Percentiles rank a stretch among this genome's conserved stretches.
Conservation (phyloP, 2,888 invertebrate species). For the Allolobophora icterica region DNA sequence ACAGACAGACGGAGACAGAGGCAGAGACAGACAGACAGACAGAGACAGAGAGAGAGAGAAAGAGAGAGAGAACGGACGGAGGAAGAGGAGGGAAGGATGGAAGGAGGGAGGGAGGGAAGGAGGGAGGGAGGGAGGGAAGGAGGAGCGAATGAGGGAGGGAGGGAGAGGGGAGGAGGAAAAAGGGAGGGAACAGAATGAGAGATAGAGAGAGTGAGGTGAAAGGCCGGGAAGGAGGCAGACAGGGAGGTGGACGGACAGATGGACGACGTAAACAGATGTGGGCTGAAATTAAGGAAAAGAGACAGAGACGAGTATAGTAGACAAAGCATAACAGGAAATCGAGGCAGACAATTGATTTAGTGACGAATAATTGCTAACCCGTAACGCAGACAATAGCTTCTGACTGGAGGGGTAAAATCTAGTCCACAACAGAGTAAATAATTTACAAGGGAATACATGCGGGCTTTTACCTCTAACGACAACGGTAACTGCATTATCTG, state of each 20-base stretch:
- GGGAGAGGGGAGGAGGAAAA: not conserved
- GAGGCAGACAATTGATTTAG: not conserved
- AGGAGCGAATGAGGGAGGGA: too few relatives aligned
- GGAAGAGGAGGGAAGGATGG: not conserved
- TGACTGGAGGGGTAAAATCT: not conserved
- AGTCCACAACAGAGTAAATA: not conserved
- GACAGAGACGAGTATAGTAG: not conserved
- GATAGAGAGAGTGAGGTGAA: not conserved
- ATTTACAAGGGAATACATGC: not conserved
- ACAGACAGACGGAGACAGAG: not conserved
- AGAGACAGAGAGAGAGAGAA: slow-evolving; percentile 29
- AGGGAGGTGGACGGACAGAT: not conserved
- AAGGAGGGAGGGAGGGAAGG: too few relatives aligned
- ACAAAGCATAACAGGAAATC: not conserved
- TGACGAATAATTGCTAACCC: not conserved
- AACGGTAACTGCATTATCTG: not conserved
- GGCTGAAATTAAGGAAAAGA: not conserved
- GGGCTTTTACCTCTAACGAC: not conserved
- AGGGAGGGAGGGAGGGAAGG: not conserved
- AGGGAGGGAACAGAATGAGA: not conserved
- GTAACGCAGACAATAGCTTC: not conserved
- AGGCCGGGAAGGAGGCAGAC: not conserved
- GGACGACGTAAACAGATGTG: not conserved
- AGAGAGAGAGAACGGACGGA: not conserved
- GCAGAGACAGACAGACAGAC: not conserved